These are phyloP conservation scores for Trichomalopsis sarcophagae DNA, from an alignment of 1,140 invertebrate genomes.

Conservation along the genomic window DNA sequence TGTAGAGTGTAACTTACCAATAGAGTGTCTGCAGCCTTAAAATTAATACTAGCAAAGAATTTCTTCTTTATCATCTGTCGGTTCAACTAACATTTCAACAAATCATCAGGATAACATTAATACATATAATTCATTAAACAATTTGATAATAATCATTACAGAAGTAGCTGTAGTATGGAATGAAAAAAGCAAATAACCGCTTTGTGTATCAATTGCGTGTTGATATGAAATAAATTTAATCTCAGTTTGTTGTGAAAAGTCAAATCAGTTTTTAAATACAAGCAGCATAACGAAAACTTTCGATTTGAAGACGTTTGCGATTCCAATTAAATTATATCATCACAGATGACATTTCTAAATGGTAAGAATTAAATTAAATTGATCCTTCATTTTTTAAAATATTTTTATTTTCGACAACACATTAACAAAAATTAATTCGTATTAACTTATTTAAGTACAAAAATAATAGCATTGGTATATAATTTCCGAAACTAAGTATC, in stretches of 20 bases:
- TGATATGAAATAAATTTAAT: no score
- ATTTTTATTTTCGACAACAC: constrained; percentile 21
- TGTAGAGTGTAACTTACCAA: neutral
- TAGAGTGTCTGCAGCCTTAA: neutral
- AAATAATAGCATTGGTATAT: constrained; percentile 12
- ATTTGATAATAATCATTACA: no score
- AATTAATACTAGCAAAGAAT: neutral
- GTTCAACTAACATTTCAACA: neutral
- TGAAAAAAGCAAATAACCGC: no score
- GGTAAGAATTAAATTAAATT: neutral
- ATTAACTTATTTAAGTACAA: constrained; percentile 30
- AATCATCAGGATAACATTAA: no score
- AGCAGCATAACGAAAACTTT: no score
- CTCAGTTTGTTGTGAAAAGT: no score
- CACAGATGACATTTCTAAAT: neutral
- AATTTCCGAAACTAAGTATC: neutral
- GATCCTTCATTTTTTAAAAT: neutral
- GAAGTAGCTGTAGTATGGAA: no score
- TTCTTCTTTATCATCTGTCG: neutral
- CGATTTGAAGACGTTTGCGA: no score
- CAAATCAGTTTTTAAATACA: no score
- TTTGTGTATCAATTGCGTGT: no score
- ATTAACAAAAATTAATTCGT: neutral
- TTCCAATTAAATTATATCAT: neutral
- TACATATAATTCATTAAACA: no score